Evolutionary conservation across 2,113 vertebrate species (phyloP).

Genomic region (Arizona elegans): DNA sequence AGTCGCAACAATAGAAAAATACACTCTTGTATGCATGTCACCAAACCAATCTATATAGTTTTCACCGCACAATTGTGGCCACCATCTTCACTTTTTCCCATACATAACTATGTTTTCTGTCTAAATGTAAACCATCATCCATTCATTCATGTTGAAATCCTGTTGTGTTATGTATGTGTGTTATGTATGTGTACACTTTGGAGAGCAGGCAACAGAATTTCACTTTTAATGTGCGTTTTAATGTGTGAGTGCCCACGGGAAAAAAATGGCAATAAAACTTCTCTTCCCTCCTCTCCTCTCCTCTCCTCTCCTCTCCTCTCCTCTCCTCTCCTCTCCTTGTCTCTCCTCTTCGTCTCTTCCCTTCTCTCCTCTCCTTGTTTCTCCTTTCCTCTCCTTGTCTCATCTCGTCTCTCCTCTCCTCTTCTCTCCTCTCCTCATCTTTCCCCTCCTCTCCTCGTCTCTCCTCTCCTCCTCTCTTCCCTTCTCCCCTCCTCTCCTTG

Average conservation of each 20-base stretch:
- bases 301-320: too few species aligned
- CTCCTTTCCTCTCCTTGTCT: accelerated
- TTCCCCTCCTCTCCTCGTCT: accelerated
- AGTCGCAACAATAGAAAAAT: not conserved
- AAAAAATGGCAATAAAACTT: too few species aligned
- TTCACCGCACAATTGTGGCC: not conserved
- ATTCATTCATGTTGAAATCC: not conserved
- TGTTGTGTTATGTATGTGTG: not conserved
- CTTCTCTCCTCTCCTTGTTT: too few species aligned
- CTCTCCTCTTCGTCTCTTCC: too few species aligned
- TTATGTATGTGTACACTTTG: too few species aligned
- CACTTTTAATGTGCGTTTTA: too few species aligned
- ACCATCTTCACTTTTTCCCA: not conserved
- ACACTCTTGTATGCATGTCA: not conserved
- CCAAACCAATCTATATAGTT: not conserved
- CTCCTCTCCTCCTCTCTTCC: accelerated
- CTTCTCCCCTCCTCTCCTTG: accelerated
- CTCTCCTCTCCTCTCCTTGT: too few species aligned
- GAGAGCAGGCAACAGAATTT: too few species aligned
- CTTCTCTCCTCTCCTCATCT: too few species aligned
- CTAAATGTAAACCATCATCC: not conserved
- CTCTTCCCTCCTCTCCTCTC: too few species aligned
- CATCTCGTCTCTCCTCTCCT: too few species aligned
- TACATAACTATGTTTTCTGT: not conserved
- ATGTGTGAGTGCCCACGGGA: too few species aligned